phyloP scores from a whole-genome alignment of 2,113 vertebrate genomes.

The Narcine bancroftii region DNA sequence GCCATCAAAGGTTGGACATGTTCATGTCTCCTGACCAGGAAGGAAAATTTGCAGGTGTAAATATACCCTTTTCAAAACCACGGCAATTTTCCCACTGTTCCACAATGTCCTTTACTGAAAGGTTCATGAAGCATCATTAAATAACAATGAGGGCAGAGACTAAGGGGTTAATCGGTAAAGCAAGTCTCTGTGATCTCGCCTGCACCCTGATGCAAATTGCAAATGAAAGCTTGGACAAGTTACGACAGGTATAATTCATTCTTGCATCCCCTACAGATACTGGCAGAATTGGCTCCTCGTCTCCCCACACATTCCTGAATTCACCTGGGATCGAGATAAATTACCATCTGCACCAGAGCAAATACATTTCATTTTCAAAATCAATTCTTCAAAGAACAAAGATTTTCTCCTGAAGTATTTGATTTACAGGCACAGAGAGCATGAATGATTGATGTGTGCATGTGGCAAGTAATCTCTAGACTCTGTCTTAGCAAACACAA shows the following conservation, averaged over 20 bases:
- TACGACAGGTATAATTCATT: conserved; percentile 23
- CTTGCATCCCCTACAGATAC: conserved; percentile 2
- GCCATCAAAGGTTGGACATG: too few species aligned
- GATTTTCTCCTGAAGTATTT: not conserved
- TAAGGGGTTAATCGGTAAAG: not conserved
- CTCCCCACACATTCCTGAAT: conserved; percentile 13
- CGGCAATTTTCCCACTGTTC: not conserved
- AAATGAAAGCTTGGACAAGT: conserved; percentile 23
- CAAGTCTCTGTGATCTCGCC: not conserved
- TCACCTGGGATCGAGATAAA: not conserved
- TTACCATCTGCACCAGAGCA: not conserved
- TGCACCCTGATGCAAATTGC: not conserved
- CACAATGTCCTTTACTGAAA: not conserved
- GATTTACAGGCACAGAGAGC: not conserved
- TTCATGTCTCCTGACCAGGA: too few species aligned
- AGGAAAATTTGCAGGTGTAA: too few species aligned
- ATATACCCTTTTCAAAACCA: too few species aligned
- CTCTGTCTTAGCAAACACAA: not conserved
- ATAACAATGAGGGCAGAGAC: too few species aligned
- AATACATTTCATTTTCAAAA: conserved; percentile 33
- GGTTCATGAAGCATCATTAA: not conserved
- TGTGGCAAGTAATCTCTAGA: not conserved
- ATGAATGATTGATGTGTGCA: conserved; percentile 13
- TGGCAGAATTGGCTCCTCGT: not conserved
- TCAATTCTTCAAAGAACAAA: conserved; percentile 28